A percentile compares a stretch with the other conserved stretches of the same genome.
Conservation (phyloP, 2,113 vertebrate species). For the Limnothrissa miodon region DNA sequence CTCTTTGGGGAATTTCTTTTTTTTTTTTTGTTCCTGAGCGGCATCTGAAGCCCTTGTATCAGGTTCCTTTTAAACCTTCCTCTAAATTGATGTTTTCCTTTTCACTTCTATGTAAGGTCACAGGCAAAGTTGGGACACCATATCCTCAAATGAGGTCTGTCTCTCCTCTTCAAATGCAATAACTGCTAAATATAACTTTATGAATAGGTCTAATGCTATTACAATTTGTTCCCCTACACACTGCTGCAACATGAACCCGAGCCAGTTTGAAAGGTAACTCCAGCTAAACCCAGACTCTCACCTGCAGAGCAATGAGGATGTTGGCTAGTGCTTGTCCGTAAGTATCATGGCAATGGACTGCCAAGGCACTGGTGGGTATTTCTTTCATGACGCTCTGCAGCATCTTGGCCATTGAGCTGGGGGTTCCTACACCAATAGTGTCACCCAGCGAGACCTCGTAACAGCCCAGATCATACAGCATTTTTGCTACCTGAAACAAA, state of each 20-base stretch:
- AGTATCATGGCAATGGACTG: slow-evolving; percentile 93
- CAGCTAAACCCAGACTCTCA: slow-evolving; percentile 55
- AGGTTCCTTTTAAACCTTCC: slow-evolving; percentile 60
- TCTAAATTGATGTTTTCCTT: slow-evolving; percentile 56
- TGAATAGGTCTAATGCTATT: slow-evolving; percentile 1
- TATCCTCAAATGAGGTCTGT: slow-evolving; percentile 23
- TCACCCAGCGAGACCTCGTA: slow-evolving; percentile 93
- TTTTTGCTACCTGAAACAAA: slow-evolving; percentile 81
- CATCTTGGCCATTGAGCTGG: slow-evolving; percentile 86
- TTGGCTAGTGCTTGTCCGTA: slow-evolving; percentile 93
- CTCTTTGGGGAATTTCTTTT: slow-evolving; percentile 25
- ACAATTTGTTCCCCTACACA: slow-evolving; percentile 3
- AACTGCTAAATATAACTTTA: slow-evolving; percentile 28
- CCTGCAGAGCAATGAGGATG: slow-evolving; percentile 92
- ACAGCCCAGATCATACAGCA: slow-evolving; percentile 87
- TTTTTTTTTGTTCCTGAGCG: slow-evolving; percentile 53
- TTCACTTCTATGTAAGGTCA: slow-evolving; percentile 49
- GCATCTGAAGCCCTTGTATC: slow-evolving; percentile 50
- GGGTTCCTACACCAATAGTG: slow-evolving; percentile 87
- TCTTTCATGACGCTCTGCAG: slow-evolving; percentile 85
- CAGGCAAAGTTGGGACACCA: slow-evolving; percentile 44
- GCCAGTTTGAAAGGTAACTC: neutral
- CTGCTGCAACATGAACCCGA: neutral
- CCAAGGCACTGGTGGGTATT: slow-evolving; percentile 79
- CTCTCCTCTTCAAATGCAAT: slow-evolving; percentile 22